Conservation (phyloP, 2,113 vertebrate species). For the Hiodon alosoides region DNA sequence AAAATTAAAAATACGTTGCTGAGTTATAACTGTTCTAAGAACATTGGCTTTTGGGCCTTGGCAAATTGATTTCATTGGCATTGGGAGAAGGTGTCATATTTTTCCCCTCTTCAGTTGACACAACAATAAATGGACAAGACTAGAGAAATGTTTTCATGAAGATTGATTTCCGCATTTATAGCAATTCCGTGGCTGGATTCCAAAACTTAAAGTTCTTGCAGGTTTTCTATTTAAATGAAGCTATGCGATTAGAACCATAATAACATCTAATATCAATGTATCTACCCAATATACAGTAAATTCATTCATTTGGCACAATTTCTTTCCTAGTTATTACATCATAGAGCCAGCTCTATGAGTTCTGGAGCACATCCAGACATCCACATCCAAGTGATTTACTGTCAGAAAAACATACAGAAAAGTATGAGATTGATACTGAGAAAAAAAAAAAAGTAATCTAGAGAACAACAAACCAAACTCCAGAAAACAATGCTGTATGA, state of each 20-base stretch:
- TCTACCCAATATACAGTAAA: neutral
- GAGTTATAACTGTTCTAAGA: constrained; percentile 49
- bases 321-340: too few relatives aligned
- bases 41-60: constrained; percentile 42
- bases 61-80: neutral
- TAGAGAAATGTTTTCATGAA: constrained; percentile 7
- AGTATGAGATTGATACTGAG: too few relatives aligned
- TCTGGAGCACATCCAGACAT: too few relatives aligned
- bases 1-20: constrained; percentile 33
- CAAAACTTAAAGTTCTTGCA: neutral
- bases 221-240: neutral
- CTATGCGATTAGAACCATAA: neutral
- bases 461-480: too few relatives aligned
- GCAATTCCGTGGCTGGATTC: neutral
- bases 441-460: too few relatives aligned
- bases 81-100: neutral
- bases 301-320: neutral
- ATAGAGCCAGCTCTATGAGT: too few relatives aligned
- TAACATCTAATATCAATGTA: neutral
- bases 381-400: too few relatives aligned
- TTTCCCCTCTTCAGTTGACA: neutral
- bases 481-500: too few relatives aligned
- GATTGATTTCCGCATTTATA: neutral
- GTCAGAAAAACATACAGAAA: too few relatives aligned
- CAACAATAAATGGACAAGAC: neutral